A percentile compares a stretch with the other conserved stretches of the same genome.
phyloP scores from a whole-genome alignment of 2,797 vertebrate genomes.

The Buceros bicornis region DNA sequence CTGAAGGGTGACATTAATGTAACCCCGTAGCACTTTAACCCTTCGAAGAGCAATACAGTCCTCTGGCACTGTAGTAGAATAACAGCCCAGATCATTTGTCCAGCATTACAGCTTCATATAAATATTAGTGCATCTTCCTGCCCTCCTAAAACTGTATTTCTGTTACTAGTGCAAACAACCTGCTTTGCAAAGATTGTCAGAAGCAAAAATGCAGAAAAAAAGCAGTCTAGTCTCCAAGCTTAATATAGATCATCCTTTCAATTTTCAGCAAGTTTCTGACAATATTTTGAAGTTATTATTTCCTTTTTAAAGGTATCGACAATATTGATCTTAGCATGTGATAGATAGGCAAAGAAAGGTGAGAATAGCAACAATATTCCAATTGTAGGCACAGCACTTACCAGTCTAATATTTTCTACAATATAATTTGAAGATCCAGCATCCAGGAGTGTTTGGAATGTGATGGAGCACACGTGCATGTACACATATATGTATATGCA shows the following conservation, averaged over 20 bases:
- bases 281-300: conserved; percentile 17
- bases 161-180: not conserved
- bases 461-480: not conserved
- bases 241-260: not conserved
- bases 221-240: not conserved
- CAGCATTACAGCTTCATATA: not conserved
- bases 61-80: conserved; percentile 10
- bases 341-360: not conserved
- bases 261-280: not conserved
- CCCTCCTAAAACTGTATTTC: not conserved
- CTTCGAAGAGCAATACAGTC: conserved; percentile 60
- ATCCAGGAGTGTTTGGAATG: not conserved
- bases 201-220: not conserved
- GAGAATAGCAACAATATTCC: not conserved
- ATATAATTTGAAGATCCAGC: not conserved
- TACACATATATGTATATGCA: accelerated
- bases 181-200: not conserved
- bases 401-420: not conserved
- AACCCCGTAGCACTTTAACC: conserved; percentile 70
- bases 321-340: not conserved
- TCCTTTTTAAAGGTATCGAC: conserved; percentile 7
- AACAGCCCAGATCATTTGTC: not conserved
- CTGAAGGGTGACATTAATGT: conserved; percentile 67
- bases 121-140: not conserved
- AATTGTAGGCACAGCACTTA: not conserved